A percentile compares a stretch with the other conserved stretches of the same genome.
phyloP scores from a whole-genome alignment of 2,113 vertebrate genomes.

The Trichechus manatus region DNA sequence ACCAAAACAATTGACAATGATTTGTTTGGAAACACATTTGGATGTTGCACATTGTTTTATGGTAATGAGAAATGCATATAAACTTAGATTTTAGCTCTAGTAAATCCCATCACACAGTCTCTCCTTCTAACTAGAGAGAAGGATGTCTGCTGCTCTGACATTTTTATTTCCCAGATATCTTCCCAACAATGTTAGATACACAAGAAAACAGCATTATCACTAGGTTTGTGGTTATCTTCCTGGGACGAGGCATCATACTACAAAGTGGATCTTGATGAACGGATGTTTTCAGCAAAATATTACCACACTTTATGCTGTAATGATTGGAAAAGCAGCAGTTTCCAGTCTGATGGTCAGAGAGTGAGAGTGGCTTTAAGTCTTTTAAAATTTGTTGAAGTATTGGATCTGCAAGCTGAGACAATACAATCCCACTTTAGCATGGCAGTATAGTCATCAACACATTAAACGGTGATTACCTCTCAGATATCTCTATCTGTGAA shows the following conservation, averaged over 20 bases:
- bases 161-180: not conserved
- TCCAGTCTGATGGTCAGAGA: constrained; percentile 37
- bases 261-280: constrained; percentile 47
- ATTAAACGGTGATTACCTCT: constrained; percentile 60
- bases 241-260: constrained; percentile 21
- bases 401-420: constrained; percentile 79
- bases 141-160: not conserved
- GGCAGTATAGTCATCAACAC: constrained; percentile 72
- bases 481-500: constrained; percentile 61
- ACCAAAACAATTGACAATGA: not conserved
- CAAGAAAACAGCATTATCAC: not conserved
- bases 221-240: constrained; percentile 35
- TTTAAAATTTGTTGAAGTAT: constrained; percentile 69
- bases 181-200: constrained; percentile 36
- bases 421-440: constrained; percentile 72
- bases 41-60: not conserved
- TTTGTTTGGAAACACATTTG: not conserved
- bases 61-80: not conserved
- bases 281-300: constrained; percentile 78
- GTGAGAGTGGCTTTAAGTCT: constrained; percentile 68
- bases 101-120: not conserved
- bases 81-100: not conserved
- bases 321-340: constrained; percentile 60
- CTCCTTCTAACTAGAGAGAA: not conserved
- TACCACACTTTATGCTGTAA: constrained; percentile 30